These are phyloP conservation scores for Danio albolineatus DNA, from an alignment of 2,797 vertebrate genomes.

Conservation along the genomic window DNA sequence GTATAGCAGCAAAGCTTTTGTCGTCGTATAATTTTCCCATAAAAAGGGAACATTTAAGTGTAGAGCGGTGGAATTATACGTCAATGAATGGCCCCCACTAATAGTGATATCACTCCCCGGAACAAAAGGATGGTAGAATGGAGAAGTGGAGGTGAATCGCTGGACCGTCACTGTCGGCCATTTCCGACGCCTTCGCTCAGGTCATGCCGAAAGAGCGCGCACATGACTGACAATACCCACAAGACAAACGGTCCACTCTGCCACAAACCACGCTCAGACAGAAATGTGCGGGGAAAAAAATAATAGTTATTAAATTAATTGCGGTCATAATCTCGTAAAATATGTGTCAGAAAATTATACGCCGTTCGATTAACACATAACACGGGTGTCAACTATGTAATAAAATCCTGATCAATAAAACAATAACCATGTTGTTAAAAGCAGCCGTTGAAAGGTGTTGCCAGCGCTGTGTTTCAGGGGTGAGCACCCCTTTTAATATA, in stretches of 20 bases:
- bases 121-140: conserved; percentile 75
- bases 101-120: conserved; percentile 80
- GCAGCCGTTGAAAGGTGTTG: conserved; percentile 91
- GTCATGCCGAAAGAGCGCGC: conserved; percentile 83
- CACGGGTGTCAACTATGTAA: conserved; percentile 96
- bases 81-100: conserved; percentile 78
- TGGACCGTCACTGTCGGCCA: conserved; percentile 18
- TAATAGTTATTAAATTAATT: conserved; percentile 99
- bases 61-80: conserved; percentile 79
- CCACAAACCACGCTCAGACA: conserved; percentile 83
- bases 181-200: conserved; percentile 74
- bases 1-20: conserved; percentile 74
- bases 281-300: conserved; percentile 87
- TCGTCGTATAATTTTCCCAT: conserved; percentile 84
- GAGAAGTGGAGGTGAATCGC: conserved; percentile 34
- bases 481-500: conserved; percentile 99
- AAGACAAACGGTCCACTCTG: conserved; percentile 90
- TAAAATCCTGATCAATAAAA: conserved; percentile 99
- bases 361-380: conserved; percentile 98
- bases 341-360: conserved; percentile 94
- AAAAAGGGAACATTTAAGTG: conserved; percentile 78
- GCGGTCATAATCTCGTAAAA: conserved; percentile 91
- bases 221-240: conserved; percentile 83
- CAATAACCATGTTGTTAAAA: conserved; percentile 99
- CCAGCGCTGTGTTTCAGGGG: conserved; percentile 89